Conservation (phyloP, 2,797 vertebrate species). For the Sparidentex hasta region DNA sequence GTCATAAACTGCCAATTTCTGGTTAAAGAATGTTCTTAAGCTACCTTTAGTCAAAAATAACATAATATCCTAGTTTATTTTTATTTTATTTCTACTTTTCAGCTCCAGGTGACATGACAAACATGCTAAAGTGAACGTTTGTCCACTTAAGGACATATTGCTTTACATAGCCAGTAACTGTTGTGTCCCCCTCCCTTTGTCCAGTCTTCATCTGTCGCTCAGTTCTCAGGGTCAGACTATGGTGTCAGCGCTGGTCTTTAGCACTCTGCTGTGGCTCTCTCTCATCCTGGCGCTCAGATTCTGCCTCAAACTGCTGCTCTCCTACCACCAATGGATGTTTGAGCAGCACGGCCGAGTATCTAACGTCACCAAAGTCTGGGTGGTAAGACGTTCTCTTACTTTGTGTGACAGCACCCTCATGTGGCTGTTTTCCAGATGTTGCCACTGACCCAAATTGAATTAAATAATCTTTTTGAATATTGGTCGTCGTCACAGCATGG, state of each 20-base stretch:
- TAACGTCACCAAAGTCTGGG: conserved; percentile 89
- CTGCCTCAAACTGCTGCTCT: conserved; percentile 88
- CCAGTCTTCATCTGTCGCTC: conserved; percentile 81
- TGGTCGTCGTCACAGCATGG: no score
- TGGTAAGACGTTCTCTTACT: conserved; percentile 75
- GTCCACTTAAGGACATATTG: not conserved
- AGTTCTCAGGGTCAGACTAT: conserved; percentile 85
- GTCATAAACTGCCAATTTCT: not conserved
- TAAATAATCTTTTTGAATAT: not conserved
- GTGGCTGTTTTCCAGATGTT: not conserved
- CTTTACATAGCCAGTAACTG: not conserved
- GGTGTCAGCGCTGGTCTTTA: conserved; percentile 87
- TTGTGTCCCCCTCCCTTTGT: not conserved
- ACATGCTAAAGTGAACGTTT: not conserved
- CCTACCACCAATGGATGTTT: conserved; percentile 91
- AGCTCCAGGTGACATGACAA: not conserved
- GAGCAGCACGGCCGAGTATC: conserved; percentile 87
- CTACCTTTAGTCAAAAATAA: not conserved
- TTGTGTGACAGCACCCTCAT: not conserved
- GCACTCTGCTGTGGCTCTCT: conserved; percentile 88
- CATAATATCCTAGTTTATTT: not conserved
- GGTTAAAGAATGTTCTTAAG: not conserved
- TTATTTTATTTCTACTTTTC: not conserved
- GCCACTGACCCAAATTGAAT: not conserved
- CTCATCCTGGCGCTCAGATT: conserved; percentile 88